phyloP scores from a whole-genome alignment of 2,888 invertebrate genomes.

The Zelleria hepariella region DNA sequence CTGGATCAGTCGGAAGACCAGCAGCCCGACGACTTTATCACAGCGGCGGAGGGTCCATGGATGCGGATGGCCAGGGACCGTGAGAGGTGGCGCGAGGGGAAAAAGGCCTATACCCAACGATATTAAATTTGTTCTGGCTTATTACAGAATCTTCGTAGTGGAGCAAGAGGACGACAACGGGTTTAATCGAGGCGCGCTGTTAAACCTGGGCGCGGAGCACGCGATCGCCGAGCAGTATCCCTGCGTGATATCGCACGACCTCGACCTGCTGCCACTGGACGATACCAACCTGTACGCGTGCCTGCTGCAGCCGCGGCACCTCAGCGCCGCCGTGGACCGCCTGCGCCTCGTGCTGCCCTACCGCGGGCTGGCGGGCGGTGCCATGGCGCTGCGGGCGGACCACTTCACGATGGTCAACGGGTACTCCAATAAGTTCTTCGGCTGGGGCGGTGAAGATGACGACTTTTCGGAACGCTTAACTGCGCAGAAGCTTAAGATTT shows the following conservation, averaged over 20 bases:
- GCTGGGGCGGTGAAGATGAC: constrained; percentile 66
- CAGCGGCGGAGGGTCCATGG: no score
- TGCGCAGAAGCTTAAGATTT: constrained; percentile 28
- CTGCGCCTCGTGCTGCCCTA: constrained; percentile 60
- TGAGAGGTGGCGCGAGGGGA: no score
- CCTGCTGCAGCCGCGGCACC: constrained; percentile 82
- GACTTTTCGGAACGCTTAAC: constrained; percentile 41
- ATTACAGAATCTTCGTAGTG: constrained; percentile 81
- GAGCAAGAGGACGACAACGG: constrained; percentile 84
- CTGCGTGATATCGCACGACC: constrained; percentile 92
- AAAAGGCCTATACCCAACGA: no score
- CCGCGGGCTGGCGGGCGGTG: constrained; percentile 44
- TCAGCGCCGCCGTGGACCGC: constrained; percentile 89
- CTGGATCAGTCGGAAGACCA: no score
- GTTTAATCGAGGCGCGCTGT: constrained; percentile 90
- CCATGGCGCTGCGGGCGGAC: constrained; percentile 40
- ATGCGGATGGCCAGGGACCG: no score
- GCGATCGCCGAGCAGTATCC: constrained; percentile 80
- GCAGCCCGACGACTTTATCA: no score
- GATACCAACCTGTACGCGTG: constrained; percentile 88
- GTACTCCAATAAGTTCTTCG: constrained; percentile 49
- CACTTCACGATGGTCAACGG: constrained; percentile 46
- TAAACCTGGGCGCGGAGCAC: constrained; percentile 87
- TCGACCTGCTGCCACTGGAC: constrained; percentile 89
- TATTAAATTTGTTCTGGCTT: no score